Evolutionary conservation across 2,113 vertebrate species (phyloP), one percentile per base, ranked within the genome.

Genomic region (Carlito syrichta): DNA sequence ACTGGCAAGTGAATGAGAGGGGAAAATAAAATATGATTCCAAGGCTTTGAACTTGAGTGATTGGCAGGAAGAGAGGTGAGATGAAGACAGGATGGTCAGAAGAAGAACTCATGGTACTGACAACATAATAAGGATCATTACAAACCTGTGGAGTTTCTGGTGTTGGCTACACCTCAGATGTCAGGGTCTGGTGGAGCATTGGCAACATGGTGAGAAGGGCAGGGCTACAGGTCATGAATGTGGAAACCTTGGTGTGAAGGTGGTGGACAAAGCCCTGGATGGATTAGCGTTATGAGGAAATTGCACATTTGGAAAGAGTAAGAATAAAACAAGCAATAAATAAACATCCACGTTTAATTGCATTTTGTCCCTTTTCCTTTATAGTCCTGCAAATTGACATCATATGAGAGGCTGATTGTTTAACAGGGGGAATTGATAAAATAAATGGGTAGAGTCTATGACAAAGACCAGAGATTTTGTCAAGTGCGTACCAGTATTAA

Each of bases 381-480:
- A 56, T 8, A 90, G 2, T 90, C 32, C 43, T 96, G 35, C 91
- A 96, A 97, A 58, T 43, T 86, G 74, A 88, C 62, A 78, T 88
- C 30, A 71, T 40, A 43, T 54, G 43, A 95, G n/a, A 83, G 25
- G 66, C 12, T 78, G 62, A 48, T 60, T 94, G 14, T 86, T 88
- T 89, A 82, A 86, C 14, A 71, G 48, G n/a, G 27, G 16, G 32
- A 93, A 32, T 30, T 96, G 92, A 90, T 95, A 88, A 68, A 38
- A 82, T 45, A 19, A 87, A 60, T 82, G 54, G n/a, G 60, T 96
- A 30, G 54, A 86, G 56, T 81, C 27, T 68, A 7, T 82, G 77
- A 54, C 30, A 93, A 81, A 85, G 48, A 69, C 32, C 69, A 94
- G 71, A 94, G 54, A 84, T 35, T 91, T 83, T 85, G 77, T 58